Base-by-base conservation (phyloP, 2,113 vertebrate genomes). In the Mormoops blainvillei region DNA sequence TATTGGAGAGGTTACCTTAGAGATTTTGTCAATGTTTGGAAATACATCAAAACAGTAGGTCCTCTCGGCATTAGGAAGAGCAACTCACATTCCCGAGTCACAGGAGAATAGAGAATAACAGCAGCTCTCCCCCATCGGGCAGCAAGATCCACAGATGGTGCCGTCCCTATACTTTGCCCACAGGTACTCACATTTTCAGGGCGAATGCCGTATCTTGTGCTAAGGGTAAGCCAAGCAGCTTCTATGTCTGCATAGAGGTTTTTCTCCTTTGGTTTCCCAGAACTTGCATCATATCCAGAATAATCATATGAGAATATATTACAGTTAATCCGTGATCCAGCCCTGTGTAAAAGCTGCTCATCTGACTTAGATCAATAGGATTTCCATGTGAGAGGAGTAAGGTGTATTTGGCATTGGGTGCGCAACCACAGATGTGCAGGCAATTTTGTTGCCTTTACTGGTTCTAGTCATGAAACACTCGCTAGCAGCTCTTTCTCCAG, bases 281-380 rank as follows among this genome's bases (percentile, higher is more conserved):
- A 99, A 98, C 99, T 99, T 97, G 99, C 99, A 71, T 99, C 99
- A 86, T 99, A 99, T 96, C 99, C 99, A 86, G 99, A 99, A 98
- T 99, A 99, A 98, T 99, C 99, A 33, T 99, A 99, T 41, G 99
- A 99, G 98, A 99, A 99, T 98, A 99, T 99, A 87, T 99, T 99
- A 98, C 99, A 99, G 98, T 99, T 99, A 98, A 99, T 99, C 89
- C 99, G 98, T 56, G 99, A 99, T 94, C 99, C 95, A 99, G 99
- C 97, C 99, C 99, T 90, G 99, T 99, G 97, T 99, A 99, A 99
- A 99, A 99, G 98, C 99, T 99, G 99, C 99, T 99, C 99, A 99
- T 99, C 98, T 99, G 99, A 93, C 99, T 99, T 95, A 99, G 98
- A 98, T 99, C 99, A 96, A 99, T 99, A 50, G 99, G 99, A 95